phyloP scores from a whole-genome alignment of 2,888 invertebrate genomes.

The Drosophila mimetica region DNA sequence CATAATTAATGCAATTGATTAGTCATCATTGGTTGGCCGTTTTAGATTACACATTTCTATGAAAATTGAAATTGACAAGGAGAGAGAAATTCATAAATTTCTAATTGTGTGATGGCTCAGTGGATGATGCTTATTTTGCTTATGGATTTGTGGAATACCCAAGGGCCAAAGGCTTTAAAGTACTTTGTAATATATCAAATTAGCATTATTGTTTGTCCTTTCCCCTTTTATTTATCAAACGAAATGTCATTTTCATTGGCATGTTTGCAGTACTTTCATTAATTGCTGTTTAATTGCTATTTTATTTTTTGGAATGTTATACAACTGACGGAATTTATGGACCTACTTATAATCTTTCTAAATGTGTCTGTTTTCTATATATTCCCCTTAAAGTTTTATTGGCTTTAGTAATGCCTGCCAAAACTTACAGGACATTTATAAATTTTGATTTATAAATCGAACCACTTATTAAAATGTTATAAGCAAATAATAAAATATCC shows the following conservation, averaged over 20 bases:
- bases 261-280: not conserved
- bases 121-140: not conserved
- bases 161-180: not conserved
- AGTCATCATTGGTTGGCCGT: not conserved
- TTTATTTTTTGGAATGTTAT: not conserved
- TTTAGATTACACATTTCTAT: not conserved
- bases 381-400: no score
- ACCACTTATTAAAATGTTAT: no score
- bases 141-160: not conserved
- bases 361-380: no score
- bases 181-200: not conserved
- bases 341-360: no score
- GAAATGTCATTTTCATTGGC: not conserved
- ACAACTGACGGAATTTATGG: no score
- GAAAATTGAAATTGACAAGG: constrained; percentile 8
- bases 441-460: no score
- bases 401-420: no score
- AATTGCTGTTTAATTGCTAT: not conserved
- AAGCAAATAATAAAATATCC: no score
- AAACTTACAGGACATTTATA: no score
- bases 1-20: constrained; percentile 37
- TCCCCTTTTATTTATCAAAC: not conserved
- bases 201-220: not conserved
- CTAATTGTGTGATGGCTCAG: not conserved
- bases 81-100: not conserved